Conservation (phyloP, 1,140 invertebrate genomes). For the Trachymyrmex cornetzi region DNA sequence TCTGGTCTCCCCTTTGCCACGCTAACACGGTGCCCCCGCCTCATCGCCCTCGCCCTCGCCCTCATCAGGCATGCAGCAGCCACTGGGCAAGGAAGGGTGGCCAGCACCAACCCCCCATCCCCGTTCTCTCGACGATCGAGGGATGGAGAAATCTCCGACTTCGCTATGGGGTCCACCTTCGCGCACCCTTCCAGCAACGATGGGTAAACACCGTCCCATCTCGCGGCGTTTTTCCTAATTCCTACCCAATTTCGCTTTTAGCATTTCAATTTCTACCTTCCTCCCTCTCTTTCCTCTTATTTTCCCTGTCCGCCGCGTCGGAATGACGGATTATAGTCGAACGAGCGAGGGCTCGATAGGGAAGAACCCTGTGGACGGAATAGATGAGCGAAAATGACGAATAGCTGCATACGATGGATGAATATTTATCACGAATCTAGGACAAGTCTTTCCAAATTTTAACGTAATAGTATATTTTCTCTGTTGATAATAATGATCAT, state of each 20-base stretch:
- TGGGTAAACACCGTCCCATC: slow-evolving; percentile 79
- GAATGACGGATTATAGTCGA: slow-evolving; percentile 61
- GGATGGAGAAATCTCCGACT: slow-evolving; percentile 69
- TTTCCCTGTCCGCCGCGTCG: slow-evolving; percentile 50
- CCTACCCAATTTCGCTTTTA: slow-evolving; percentile 82
- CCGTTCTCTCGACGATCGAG: slow-evolving; percentile 7
- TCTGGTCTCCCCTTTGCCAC: slow-evolving; percentile 68
- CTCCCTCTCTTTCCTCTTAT: slow-evolving; percentile 24
- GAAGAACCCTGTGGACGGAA: slow-evolving; percentile 39
- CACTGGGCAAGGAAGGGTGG: slow-evolving; percentile 58
- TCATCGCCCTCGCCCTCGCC: slow-evolving; percentile 50
- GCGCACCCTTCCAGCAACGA: slow-evolving; percentile 57
- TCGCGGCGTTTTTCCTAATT: slow-evolving; percentile 81
- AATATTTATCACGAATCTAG: slow-evolving; percentile 32
- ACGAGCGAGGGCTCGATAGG: slow-evolving; percentile 16
- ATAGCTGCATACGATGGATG: slow-evolving; percentile 4
- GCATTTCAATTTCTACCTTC: slow-evolving; percentile 83
- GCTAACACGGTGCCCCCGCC: slow-evolving; percentile 70
- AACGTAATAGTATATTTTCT: neutral
- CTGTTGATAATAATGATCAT: neutral
- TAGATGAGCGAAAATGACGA: slow-evolving; percentile 42
- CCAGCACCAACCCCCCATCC: slow-evolving; percentile 51
- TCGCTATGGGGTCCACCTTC: slow-evolving; percentile 60
- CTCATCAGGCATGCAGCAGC: slow-evolving; percentile 42
- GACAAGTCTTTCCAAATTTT: slow-evolving; percentile 1